Conservation (phyloP, 2,888 invertebrate genomes). For the Tetranychus truncatus region DNA sequence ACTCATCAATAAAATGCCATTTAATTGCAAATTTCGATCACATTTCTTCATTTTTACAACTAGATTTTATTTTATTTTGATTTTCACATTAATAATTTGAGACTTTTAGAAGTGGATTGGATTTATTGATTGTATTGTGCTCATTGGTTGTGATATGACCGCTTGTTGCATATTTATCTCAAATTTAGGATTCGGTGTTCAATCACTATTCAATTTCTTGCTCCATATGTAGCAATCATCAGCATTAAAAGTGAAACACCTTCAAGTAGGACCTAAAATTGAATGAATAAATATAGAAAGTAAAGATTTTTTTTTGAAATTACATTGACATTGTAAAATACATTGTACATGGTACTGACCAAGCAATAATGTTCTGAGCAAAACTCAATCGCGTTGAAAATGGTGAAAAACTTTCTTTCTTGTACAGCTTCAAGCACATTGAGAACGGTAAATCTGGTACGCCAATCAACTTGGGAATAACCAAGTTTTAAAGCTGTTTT, state of each 20-base stretch:
- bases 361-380: background rate
- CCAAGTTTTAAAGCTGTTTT: background rate
- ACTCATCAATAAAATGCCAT: no score
- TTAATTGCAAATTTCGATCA: no score
- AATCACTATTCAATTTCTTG: background rate
- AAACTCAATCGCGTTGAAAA: background rate
- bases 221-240: background rate
- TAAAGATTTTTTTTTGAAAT: no score
- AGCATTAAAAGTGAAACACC: background rate
- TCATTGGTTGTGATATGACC: no score
- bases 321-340: no score
- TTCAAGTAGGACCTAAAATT: background rate
- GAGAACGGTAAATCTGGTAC: background rate
- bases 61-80: no score
- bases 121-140: no score
- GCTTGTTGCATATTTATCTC: no score
- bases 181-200: no score
- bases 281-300: background rate
- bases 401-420: background rate
- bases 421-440: background rate
- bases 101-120: no score
- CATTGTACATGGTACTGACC: background rate
- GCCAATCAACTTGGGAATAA: conserved; percentile 2
- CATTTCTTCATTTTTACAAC: no score
- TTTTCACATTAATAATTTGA: no score